Base-by-base conservation (phyloP, 1,140 invertebrate genomes). In the Melanaphis sacchari region DNA sequence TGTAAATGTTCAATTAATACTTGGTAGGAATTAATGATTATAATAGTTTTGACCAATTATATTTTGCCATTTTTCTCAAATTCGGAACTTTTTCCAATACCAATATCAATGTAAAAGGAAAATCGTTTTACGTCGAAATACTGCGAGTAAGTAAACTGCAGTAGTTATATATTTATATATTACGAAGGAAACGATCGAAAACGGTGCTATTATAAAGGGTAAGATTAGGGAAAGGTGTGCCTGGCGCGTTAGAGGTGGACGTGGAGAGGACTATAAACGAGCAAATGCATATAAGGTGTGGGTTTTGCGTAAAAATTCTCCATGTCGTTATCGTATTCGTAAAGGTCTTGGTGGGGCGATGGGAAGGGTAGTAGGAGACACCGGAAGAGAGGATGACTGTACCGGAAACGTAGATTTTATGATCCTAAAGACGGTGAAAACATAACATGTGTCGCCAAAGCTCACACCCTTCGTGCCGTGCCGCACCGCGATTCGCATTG, bases 381-480 rank as follows among this genome's bases (percentile, higher is more conserved):
- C 38, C 18, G 31, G 26, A 9, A 43, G 52, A 36, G 89, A 43
- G 84, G 40, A 18, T 22, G 89, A 90, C 54, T 38, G 11, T 54
- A 36, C 54, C 18, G 91, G 43, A 92, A 92, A 92, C 91, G 91
- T 76, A 81, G 91, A 92, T 92, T 92, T 92, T 92, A 92, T 92
- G 91, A 92, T 41, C n/a, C 66, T 81, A 22, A 82, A 76, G 90
- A 91, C 76, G 91, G 91, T 40, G 43, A 92, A 92, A 92, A 82
- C 66, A 49, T 43, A 92, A 82, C 76, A 92, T 82, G 91, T 92
- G 91, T 92, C 91, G 91, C 76, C 91, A 82, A 92, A 92, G 91
- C 91, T 92, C 76, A 38, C 43, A 92, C 91, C 40, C 84, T 41
- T 15, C 82, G 40, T 4, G 24, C 81, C 82, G 40, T 4, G 24